Base-by-base conservation (phyloP, 2,888 invertebrate genomes). In the Coleophora deauratella region DNA sequence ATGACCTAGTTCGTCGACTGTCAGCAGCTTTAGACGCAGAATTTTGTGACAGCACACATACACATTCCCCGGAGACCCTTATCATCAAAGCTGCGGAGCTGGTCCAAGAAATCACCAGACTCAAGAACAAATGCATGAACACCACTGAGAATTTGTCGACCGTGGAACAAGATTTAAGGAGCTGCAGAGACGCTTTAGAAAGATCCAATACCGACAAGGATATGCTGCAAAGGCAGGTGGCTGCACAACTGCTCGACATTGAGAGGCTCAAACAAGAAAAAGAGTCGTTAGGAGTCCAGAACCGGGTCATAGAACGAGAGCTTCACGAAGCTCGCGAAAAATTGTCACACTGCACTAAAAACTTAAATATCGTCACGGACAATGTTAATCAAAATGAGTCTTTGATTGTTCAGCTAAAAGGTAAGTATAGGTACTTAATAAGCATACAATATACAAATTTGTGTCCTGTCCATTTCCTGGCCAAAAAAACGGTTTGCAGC, bases 61-160 rank as follows among this genome's bases (percentile, higher is more conserved):
- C 87, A 4, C 86, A 89, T 46, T 89, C 91, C 1, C 88, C 91
- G 0, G 94, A 94, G 60, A 88, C 89, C 48, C 86, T 94, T 4
- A 87, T 93, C n/a, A 90, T 91, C 42, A 92, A 93, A 70, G 91
- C 93, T 6, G 88, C 92, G 7, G 94, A 94, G 71, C 77, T 94
- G 12, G 91, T 93, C 14, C 91, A 93, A 66, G 94, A 92, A 57
- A 86, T 89, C 37, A 88, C 89, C 12, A 85, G 91, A 41, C 72
- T 91, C 9, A 89, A 91, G 53, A 88, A 88, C 15, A 90, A 87
- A 68, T 87, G 89, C 37, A 72, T 82, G 57, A 88, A 86, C 44
- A 87, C 89, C 2, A 87, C 86, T 31, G 90, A 91, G 59, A 89
- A 87, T 43, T 66, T 91, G 40, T 79, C 89, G 1, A 84, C 87